Conservation (phyloP, 2,888 invertebrate genomes). For the Cheilosia pagana region DNA sequence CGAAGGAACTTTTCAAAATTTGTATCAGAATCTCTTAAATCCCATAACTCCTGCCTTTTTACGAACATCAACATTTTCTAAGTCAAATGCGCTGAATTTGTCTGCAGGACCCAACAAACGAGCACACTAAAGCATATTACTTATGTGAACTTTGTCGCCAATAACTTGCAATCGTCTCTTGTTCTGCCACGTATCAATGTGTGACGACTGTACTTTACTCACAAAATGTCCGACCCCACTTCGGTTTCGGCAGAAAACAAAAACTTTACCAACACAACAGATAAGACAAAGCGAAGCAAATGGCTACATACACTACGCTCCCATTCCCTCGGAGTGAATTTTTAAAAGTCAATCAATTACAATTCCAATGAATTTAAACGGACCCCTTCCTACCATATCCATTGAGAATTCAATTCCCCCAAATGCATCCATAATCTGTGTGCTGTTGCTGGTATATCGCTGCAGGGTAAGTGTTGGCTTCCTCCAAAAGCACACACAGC, state of each 20-base stretch:
- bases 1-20: too few species aligned
- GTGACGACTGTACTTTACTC: too few species aligned
- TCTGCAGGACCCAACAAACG: too few species aligned
- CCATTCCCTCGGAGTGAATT: neutral
- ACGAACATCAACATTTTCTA: too few species aligned
- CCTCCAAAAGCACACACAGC: conserved; percentile 26
- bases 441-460: conserved; percentile 19
- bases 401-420: conserved; percentile 48
- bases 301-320: neutral
- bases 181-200: too few species aligned
- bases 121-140: too few species aligned
- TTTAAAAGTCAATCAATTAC: conserved; percentile 61
- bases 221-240: too few species aligned
- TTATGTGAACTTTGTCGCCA: too few species aligned
- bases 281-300: neutral
- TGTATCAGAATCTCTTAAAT: too few species aligned
- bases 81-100: too few species aligned
- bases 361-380: conserved; percentile 36
- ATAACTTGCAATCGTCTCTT: too few species aligned
- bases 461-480: conserved; percentile 47
- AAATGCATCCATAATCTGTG: conserved; percentile 55
- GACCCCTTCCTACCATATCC: conserved; percentile 5
- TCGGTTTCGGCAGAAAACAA: neutral
- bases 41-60: too few species aligned
- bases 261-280: neutral